Evolutionary conservation across 2,113 vertebrate species (phyloP).

Genomic region (Hippoglossus stenolepis): DNA sequence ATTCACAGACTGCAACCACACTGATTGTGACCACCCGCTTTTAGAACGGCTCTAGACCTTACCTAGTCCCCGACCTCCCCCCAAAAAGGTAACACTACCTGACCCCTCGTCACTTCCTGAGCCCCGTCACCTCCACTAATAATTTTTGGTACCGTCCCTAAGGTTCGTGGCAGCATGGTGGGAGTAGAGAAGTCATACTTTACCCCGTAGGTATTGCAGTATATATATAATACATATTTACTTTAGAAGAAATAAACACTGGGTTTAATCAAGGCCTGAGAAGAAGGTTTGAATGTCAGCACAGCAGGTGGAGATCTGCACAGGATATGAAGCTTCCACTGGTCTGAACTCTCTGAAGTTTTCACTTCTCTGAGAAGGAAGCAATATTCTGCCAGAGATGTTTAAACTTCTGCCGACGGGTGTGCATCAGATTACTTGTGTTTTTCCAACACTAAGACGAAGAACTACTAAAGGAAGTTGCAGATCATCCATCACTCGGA

Average conservation of each 20-base stretch:
- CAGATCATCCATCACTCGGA: too few relatives aligned
- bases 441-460: too few relatives aligned
- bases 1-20: too few relatives aligned
- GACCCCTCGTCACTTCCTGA: background rate
- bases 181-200: background rate
- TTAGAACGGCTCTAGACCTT: too few relatives aligned
- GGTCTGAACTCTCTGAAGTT: background rate
- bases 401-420: too few relatives aligned
- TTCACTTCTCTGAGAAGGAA: background rate
- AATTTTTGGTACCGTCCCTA: background rate
- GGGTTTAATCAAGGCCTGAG: constrained; percentile 21
- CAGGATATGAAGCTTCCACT: constrained; percentile 69
- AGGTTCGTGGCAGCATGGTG: background rate
- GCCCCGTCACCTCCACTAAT: too few relatives aligned
- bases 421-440: too few relatives aligned
- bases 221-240: constrained; percentile 20
- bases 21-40: too few relatives aligned
- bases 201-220: constrained; percentile 27
- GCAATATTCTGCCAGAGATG: background rate
- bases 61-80: too few relatives aligned
- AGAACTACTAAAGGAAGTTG: too few relatives aligned
- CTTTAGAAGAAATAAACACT: constrained; percentile 30
- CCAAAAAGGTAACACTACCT: background rate
- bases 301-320: constrained; percentile 51
- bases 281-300: constrained; percentile 34